Evolutionary conservation across 2,888 invertebrate genomes (phyloP).

Genomic region (Cloeon dipterum): DNA sequence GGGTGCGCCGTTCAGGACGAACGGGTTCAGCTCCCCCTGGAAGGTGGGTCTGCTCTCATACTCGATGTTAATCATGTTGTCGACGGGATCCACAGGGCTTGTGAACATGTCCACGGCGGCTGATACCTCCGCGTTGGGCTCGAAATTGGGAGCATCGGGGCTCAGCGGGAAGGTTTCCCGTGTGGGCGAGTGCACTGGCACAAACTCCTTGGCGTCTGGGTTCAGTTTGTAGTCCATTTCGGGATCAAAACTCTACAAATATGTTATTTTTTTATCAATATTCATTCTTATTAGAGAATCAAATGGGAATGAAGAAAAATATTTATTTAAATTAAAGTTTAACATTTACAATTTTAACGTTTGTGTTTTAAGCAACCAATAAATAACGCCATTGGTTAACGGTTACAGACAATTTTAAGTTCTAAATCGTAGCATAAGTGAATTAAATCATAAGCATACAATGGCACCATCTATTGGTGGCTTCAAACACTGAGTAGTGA

Average conservation of each 20-base stretch:
- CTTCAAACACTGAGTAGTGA: too few relatives aligned
- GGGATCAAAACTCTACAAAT: constrained; percentile 16
- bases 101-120: background rate
- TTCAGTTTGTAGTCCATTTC: constrained; percentile 55
- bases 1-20: too few relatives aligned
- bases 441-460: background rate
- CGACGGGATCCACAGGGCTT: too few relatives aligned
- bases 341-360: too few relatives aligned
- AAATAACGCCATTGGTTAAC: too few relatives aligned
- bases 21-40: too few relatives aligned
- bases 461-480: background rate
- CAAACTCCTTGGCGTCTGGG: constrained; percentile 68
- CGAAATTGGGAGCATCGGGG: background rate
- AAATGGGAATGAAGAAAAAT: background rate
- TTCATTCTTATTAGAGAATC: background rate
- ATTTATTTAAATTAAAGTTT: too few relatives aligned
- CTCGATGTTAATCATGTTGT: too few relatives aligned
- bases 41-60: too few relatives aligned
- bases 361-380: too few relatives aligned
- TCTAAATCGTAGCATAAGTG: background rate
- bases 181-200: constrained; percentile 41
- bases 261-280: background rate
- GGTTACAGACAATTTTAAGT: too few relatives aligned
- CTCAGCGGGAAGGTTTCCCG: constrained; percentile 10
- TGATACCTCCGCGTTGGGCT: background rate